Evolutionary conservation across 2,113 vertebrate species (phyloP), one percentile per base, ranked within the genome.

Genomic region (Cebidichthys violaceus): DNA sequence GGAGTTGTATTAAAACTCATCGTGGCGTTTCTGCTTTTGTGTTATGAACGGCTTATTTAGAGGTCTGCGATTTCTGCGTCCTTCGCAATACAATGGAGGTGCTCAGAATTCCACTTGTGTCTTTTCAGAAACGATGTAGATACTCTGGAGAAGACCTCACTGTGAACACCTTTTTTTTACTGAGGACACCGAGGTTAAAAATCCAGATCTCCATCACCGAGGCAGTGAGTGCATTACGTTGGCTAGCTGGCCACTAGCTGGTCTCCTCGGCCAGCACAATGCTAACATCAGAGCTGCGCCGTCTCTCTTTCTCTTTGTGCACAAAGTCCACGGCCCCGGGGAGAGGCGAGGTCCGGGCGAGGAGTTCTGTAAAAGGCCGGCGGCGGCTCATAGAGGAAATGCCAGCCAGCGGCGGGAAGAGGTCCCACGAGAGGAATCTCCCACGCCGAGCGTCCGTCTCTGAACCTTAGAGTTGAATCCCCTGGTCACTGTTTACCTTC

Each of bases 381-480:
- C 20, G 50, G 50, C 20, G 50, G 50, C 54, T 57, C 24, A 57
- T 24, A 7, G 60, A 64, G 43, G 72, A 64, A 75, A 64, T 45
- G 70, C 70, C 41, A 2, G 55, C 55, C 41, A 8, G 57, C 57
- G 17, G 24, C 13, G 13, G 37, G 37, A 6, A 24, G 37, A 66
- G 14, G n/a, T 43, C 64, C 37, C 64, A 1, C 22, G n/a, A 27
- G 37, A 41, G n/a, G 64, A 66, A 27, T 41, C 37, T 41, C 37
- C 13, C 24, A 17, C 65, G 47, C 65, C 39, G 17, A 3, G 41
- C 65, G 10, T n/a, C 65, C 20, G 9, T 39, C 35, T 43, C 39
- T 29, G 8, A 4, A 43, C 41, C 39, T 0, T 39, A 13, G 24
- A 43, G n/a, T 67, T 66, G n/a, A 66, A 41, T 17, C 54, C n/a